A percentile compares a stretch with the other conserved stretches of the same genome.
Conservation (phyloP, 2,113 vertebrate species). For the Sterna hirundo region DNA sequence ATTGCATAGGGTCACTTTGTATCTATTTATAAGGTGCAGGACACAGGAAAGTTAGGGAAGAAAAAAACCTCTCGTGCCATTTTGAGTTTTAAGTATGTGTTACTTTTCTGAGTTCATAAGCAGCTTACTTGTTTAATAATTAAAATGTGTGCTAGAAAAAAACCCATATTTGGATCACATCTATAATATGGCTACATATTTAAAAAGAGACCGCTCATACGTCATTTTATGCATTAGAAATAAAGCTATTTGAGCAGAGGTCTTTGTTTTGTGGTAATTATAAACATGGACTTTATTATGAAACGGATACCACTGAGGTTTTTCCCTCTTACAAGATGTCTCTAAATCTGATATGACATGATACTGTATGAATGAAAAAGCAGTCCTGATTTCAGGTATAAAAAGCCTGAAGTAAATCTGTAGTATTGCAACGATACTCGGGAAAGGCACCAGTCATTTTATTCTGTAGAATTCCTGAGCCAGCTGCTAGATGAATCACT, state of each 20-base stretch:
- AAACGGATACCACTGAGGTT: neutral
- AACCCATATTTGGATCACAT: neutral
- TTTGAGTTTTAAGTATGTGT: neutral
- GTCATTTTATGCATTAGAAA: neutral
- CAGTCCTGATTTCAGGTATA: neutral
- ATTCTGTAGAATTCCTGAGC: neutral
- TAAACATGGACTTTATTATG: neutral
- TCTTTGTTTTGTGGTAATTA: neutral
- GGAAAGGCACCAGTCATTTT: neutral
- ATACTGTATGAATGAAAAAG: neutral
- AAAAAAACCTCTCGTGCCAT: neutral
- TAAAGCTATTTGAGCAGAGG: neutral
- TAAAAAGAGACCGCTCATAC: neutral
- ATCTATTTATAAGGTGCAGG: neutral
- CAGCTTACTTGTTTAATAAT: neutral
- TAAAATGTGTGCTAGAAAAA: neutral
- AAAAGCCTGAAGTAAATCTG: neutral
- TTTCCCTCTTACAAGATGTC: neutral
- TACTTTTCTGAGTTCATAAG: neutral
- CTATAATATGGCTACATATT: neutral
- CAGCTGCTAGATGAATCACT: conserved; percentile 45
- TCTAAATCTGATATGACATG: neutral
- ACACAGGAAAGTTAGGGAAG: neutral
- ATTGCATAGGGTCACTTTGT: neutral
- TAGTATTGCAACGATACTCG: neutral